These are phyloP conservation scores for Rhinophrynus dorsalis DNA, from an alignment of 2,797 vertebrate species.

Conservation along the genomic window DNA sequence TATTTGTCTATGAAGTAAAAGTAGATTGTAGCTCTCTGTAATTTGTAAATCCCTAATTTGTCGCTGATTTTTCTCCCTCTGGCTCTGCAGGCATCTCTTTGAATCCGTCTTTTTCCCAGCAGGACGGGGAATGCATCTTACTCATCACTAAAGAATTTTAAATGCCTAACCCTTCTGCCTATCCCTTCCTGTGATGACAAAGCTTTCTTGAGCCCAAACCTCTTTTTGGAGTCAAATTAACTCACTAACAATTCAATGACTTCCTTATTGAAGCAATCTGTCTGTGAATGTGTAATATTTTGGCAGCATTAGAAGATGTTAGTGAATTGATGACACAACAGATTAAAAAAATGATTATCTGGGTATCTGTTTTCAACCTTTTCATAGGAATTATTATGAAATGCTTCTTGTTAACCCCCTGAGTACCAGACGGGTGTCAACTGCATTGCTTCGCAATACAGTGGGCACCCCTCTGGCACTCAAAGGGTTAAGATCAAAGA, in stretches of 20 bases:
- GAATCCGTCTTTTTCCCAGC: conserved; percentile 39
- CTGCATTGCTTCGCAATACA: too few species aligned
- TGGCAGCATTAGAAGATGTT: background rate
- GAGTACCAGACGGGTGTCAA: too few species aligned
- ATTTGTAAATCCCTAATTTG: conserved; percentile 49
- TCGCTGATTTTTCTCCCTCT: conserved; percentile 40
- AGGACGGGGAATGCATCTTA: conserved; percentile 40
- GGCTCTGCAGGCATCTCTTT: conserved; percentile 20
- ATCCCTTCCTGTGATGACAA: conserved; percentile 48
- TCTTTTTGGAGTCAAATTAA: conserved; percentile 45
- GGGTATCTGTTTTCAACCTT: background rate
- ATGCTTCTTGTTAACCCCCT: background rate
- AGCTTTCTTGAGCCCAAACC: conserved; percentile 39
- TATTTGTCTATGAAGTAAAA: conserved; percentile 46
- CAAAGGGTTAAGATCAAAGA: too few species aligned
- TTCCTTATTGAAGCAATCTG: conserved; percentile 46
- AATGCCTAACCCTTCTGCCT: conserved; percentile 35
- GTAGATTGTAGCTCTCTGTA: conserved; percentile 53
- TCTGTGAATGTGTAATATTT: conserved; percentile 29
- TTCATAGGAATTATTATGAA: background rate
- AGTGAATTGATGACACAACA: conserved; percentile 3
- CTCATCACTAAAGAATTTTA: conserved; percentile 46
- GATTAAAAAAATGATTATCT: background rate
- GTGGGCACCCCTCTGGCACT: too few species aligned
- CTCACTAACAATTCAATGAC: conserved; percentile 42